These are phyloP conservation scores for Lacanobia oleracea DNA, from an alignment of 2,888 invertebrate genomes.

Conservation along the genomic window DNA sequence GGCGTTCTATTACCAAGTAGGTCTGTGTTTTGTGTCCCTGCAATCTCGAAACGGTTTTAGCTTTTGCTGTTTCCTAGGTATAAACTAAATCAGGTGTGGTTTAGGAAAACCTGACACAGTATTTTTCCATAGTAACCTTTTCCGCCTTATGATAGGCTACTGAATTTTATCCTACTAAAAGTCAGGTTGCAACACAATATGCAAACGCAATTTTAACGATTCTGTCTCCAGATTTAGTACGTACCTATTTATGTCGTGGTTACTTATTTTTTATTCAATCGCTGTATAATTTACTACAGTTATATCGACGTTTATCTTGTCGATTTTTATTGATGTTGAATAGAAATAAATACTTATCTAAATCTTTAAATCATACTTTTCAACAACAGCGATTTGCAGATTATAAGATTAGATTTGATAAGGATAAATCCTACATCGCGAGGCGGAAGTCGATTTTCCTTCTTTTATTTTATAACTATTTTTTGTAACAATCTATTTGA, in stretches of 20 bases:
- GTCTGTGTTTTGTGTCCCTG: too few species aligned
- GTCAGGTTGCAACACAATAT: not conserved
- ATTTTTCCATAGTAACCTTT: not conserved
- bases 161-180: constrained; percentile 9
- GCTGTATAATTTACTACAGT: not conserved
- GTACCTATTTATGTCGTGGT: not conserved
- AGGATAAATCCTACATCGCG: not conserved
- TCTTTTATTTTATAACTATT: not conserved
- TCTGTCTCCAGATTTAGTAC: not conserved
- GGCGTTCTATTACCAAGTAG: too few species aligned
- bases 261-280: not conserved
- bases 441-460: constrained; percentile 14
- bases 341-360: not conserved
- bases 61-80: too few species aligned
- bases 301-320: not conserved
- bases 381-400: constrained; percentile 15
- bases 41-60: too few species aligned
- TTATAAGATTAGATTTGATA: constrained; percentile 21
- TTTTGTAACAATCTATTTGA: not conserved
- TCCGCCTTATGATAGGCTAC: not conserved
- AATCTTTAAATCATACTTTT: constrained; percentile 12
- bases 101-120: not conserved
- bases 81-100: too few species aligned
- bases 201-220: not conserved
- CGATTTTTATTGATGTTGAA: constrained; percentile 12